Base-by-base conservation (phyloP, 2,113 vertebrate genomes). In the Hyaena hyaena region DNA sequence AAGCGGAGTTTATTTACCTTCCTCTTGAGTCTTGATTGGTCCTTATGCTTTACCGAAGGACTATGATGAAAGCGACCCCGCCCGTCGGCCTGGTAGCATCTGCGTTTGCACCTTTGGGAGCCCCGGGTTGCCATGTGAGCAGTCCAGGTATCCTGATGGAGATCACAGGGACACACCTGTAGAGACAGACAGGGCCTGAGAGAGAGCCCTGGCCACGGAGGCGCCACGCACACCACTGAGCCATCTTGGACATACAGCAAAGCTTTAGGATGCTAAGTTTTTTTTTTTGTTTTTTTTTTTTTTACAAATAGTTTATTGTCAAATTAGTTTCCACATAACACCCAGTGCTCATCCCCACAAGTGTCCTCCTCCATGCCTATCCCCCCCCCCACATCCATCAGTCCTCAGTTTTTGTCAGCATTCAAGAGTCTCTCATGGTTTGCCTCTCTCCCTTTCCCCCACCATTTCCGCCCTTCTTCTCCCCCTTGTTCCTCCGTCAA, bases 161-260 rank as follows among this genome's bases (percentile, higher is more conserved):
- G 76, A 19, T 0, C 26, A 6, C 1, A 2, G 17, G 17, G 66
- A 26, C 19, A 26, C 19, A 90, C 15, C 23, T 48, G 2, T 2
- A 61, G 82, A 35, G 69, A 12, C 45, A 31, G 61, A 31, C 65
- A 26, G 45, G 43, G 24, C 23, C 69, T 6, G 21, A 66, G 92
- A 69, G 55, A n/a, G 66, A 14, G 10, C 23, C 58, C 50, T 2
- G 2, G 53, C 8, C 74, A 12, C 2, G 1, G 63, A 24, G 79
- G 33, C 0, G 0, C 58, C 65, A 11, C 0, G 0, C 10, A 24
- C 1, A 0, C 10, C 0, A 3, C 48, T 2, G n/a, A 55, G 65
- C 65, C 5, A 0, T 33, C 82, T 66, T 3, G 50, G 50, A 28
- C 2, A 0, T 2, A 1, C 53, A 7, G 9, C 28, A n/a, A 43